Evolutionary conservation across 2,113 vertebrate species (phyloP), one percentile per base, ranked within the genome.

Genomic region (Pomatorhinus ruficollis): DNA sequence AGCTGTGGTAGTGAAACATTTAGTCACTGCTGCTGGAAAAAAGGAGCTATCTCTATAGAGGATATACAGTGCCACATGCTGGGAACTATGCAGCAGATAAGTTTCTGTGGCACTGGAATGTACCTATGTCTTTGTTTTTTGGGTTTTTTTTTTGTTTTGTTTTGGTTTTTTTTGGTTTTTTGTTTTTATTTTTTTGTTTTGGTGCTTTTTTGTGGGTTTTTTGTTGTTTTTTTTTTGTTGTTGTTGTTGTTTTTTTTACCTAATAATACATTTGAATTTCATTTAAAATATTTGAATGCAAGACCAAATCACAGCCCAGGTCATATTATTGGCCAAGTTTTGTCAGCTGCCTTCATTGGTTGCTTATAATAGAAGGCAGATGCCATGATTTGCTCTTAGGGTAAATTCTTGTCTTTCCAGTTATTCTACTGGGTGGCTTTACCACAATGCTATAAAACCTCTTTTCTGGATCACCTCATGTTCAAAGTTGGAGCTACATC

Each of bases 1-100:
- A 96, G 88, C 82, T 92, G 78, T 76, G 69, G 37, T 49, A 83
- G 65, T 83, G 92, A 96, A 96, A 93, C 65, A 87, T 96, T 97
- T 86, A 95, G 89, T 97, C 61, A 63, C 64, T 93, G 71, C 72
- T 96, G 53, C 72, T 95, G 76, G 44, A 90, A 96, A 96, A 90
- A 78, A 93, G 93, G 75, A 86, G 44, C 61, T 93, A 18, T 95
- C 77, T 24, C 44, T 83, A 33, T 30, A 85, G 91, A 94, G 90
- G 71, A 82, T 50, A 45, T 78, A 94, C 9, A 45, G 49, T 97
- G 89, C 83, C 94, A 95, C 63, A 31, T 91, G 66, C 89, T 9
- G 87, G 89, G 95, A 97, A 93, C 45, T 83, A 53, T 75, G 23
- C 12, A 93, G 71, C 71, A 95, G 81, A 71, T 95, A 70, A 74